Evolutionary conservation across 2,797 vertebrate genomes (phyloP).

Genomic region (Urosaurus nigricauda): DNA sequence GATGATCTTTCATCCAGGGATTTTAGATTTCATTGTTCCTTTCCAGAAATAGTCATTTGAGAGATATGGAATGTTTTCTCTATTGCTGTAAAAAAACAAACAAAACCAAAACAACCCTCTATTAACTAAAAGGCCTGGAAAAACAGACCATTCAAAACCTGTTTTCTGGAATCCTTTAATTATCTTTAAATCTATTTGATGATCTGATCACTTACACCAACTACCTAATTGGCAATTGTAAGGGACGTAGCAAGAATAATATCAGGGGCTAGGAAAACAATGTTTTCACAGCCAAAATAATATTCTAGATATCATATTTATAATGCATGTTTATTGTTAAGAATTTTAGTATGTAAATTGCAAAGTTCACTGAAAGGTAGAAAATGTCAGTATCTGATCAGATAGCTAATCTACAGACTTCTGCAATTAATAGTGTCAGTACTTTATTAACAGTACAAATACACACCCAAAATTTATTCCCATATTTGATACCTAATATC

Average conservation of each 20-base stretch:
- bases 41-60: neutral
- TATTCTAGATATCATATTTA: neutral
- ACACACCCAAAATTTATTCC: no score
- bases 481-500: no score
- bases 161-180: neutral
- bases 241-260: neutral
- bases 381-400: neutral
- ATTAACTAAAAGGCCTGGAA: neutral
- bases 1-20: neutral
- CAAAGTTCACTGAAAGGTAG: neutral
- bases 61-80: neutral
- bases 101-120: neutral
- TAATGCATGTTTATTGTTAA: neutral
- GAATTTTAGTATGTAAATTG: neutral
- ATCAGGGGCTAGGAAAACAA: neutral
- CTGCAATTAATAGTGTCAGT: neutral
- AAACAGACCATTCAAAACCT: neutral
- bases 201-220: neutral
- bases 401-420: neutral
- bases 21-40: neutral
- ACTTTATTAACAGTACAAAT: neutral
- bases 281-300: no score
- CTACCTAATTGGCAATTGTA: neutral
- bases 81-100: neutral
- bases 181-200: neutral